These are phyloP conservation scores for Zapornia atra DNA, from an alignment of 2,113 vertebrate genomes.

Conservation along the genomic window DNA sequence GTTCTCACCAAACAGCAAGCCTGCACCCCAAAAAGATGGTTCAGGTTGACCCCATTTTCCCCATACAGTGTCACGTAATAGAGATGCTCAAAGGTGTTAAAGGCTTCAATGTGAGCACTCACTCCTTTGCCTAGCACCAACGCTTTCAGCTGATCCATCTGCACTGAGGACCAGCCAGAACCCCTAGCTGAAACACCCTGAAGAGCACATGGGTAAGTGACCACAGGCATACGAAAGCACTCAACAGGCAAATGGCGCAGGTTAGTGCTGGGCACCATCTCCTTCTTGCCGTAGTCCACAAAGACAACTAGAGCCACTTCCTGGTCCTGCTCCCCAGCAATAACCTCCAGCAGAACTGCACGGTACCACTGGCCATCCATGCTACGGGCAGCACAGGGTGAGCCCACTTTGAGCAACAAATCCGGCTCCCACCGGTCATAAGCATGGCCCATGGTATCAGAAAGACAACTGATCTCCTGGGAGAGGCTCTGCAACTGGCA, in stretches of 20 bases:
- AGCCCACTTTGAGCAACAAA: constrained; percentile 78
- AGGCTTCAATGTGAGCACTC: constrained; percentile 86
- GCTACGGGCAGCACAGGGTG: constrained; percentile 85
- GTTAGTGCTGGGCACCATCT: constrained; percentile 78
- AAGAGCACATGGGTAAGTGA: constrained; percentile 89
- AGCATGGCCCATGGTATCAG: constrained; percentile 77
- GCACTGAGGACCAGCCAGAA: constrained; percentile 80
- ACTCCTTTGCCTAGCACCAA: constrained; percentile 81
- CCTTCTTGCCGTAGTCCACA: constrained; percentile 89
- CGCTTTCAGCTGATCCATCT: constrained; percentile 77
- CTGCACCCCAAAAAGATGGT: constrained; percentile 78
- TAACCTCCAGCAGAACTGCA: constrained; percentile 84
- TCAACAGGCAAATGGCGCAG: constrained; percentile 80
- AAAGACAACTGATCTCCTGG: constrained; percentile 83
- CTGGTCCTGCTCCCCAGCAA: constrained; percentile 31
- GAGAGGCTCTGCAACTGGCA: constrained; percentile 90
- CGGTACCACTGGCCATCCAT: constrained; percentile 89
- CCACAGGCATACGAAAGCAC: constrained; percentile 90
- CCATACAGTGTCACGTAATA: constrained; percentile 88
- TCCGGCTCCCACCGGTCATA: constrained; percentile 60
- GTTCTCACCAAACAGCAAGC: constrained; percentile 65
- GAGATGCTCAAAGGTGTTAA: constrained; percentile 85
- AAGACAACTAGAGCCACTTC: constrained; percentile 84
- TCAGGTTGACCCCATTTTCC: constrained; percentile 83
- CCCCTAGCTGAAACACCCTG: constrained; percentile 83